Evolutionary conservation across 2,888 invertebrate species (phyloP).

Genomic region (Drosophila meridionalis): DNA sequence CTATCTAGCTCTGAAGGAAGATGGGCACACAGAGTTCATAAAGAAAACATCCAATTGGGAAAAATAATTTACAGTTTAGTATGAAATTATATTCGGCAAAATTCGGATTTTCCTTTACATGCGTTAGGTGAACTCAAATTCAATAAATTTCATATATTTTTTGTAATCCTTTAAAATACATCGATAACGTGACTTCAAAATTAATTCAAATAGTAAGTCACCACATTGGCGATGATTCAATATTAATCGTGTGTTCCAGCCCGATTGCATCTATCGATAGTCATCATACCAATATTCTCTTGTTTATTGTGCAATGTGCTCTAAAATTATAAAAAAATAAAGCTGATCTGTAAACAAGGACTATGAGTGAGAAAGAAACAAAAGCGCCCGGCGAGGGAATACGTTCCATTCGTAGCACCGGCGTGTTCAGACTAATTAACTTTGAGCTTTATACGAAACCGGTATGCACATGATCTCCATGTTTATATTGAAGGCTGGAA

Average conservation of each 20-base stretch:
- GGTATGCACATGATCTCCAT: constrained; percentile 86
- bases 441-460: constrained; percentile 96
- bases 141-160: neutral
- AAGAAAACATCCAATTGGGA: constrained; percentile 84
- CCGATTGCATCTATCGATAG: constrained; percentile 21
- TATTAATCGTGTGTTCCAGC: neutral
- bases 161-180: neutral
- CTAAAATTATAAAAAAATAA: neutral
- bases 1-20: constrained; percentile 91
- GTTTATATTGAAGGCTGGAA: neutral
- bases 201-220: neutral
- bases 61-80: constrained; percentile 8
- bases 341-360: neutral
- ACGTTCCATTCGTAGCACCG: constrained; percentile 86
- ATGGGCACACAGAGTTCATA: constrained; percentile 91
- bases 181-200: neutral
- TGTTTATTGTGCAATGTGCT: constrained; percentile 56
- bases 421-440: constrained; percentile 92
- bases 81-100: neutral
- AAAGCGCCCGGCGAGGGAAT: constrained; percentile 73
- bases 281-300: constrained; percentile 11
- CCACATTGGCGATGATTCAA: neutral
- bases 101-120: too few species aligned
- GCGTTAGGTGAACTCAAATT: neutral
- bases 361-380: constrained; percentile 49